Percentiles rank a stretch among this genome's conserved stretches.
phyloP scores from a whole-genome alignment of 1,140 invertebrate species.

The Ceratosolen solmsi region DNA sequence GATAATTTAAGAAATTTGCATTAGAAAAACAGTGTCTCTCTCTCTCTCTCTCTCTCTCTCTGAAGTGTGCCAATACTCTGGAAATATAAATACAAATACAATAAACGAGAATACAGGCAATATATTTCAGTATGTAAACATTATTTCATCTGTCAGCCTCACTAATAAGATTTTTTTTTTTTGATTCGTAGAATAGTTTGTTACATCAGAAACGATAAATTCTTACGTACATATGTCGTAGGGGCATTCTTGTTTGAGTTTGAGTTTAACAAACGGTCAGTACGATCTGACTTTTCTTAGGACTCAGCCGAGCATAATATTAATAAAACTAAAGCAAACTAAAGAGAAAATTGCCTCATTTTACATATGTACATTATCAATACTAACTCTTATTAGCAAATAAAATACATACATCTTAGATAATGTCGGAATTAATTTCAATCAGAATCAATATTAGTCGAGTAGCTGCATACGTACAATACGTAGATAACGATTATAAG shows the following conservation, averaged over 20 bases:
- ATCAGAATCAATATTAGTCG: too few species aligned
- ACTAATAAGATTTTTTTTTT: slow-evolving; percentile 28
- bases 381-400: slow-evolving; percentile 20
- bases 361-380: neutral
- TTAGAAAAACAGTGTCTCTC: too few species aligned
- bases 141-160: neutral
- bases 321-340: slow-evolving; percentile 45
- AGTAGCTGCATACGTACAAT: too few species aligned
- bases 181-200: neutral
- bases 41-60: too few species aligned
- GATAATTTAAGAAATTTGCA: too few species aligned
- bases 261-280: slow-evolving; percentile 42
- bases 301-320: slow-evolving; percentile 6
- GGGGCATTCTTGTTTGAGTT: slow-evolving; percentile 4
- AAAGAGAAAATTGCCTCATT: neutral
- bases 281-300: neutral
- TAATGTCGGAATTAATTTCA: too few species aligned
- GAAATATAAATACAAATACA: neutral
- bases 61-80: too few species aligned
- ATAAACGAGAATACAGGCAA: neutral
- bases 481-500: too few species aligned
- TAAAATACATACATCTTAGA: too few species aligned
- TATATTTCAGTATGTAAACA: neutral
- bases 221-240: slow-evolving; percentile 7
- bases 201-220: neutral